These are phyloP conservation scores for Aplodontia rufa DNA, from an alignment of 2,113 vertebrate genomes.

Conservation along the genomic window DNA sequence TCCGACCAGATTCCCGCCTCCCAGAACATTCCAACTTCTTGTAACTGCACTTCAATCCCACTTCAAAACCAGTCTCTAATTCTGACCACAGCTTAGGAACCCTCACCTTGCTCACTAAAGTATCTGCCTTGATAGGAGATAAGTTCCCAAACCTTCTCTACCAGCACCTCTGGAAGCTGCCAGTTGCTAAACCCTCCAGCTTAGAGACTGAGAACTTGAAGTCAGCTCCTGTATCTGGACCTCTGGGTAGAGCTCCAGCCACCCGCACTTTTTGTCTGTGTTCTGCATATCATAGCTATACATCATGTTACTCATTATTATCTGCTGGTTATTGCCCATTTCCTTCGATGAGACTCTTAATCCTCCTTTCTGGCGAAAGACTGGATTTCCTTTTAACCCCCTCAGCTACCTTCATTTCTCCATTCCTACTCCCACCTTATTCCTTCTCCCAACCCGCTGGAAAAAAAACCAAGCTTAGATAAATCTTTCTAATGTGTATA, in stretches of 20 bases:
- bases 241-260: not conserved
- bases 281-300: not conserved
- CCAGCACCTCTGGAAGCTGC: not conserved
- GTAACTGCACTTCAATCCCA: not conserved
- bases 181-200: not conserved
- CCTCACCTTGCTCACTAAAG: not conserved
- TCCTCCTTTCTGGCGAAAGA: not conserved
- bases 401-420: not conserved
- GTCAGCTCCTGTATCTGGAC: no score
- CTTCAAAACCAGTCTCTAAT: not conserved
- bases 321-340: not conserved
- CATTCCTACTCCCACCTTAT: no score
- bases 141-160: not conserved
- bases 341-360: not conserved
- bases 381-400: not conserved
- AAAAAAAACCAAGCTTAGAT: not conserved
- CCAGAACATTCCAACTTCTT: not conserved
- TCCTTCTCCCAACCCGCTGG: not conserved
- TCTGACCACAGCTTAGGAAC: not conserved
- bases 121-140: not conserved
- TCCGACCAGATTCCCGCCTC: not conserved
- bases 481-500: not conserved
- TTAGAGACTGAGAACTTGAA: not conserved
- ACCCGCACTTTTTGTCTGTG: not conserved
- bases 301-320: not conserved